Conservation (phyloP, 2,113 vertebrate genomes). For the Pitta sordida region DNA sequence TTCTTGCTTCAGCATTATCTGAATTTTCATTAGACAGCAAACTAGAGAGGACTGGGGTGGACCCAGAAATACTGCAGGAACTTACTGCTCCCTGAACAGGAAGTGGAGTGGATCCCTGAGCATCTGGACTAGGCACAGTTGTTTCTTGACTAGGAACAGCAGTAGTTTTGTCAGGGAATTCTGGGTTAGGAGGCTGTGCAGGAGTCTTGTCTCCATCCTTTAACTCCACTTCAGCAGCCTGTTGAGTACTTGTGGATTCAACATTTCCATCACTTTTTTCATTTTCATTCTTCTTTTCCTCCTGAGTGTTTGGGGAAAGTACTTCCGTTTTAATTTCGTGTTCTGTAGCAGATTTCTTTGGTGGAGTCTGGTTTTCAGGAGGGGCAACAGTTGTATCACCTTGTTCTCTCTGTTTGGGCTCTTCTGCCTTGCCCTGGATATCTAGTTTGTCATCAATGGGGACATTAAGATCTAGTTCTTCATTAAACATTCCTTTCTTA, state of each 20-base stretch:
- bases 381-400: slow-evolving; percentile 49
- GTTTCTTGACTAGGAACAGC: slow-evolving; percentile 41
- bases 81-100: slow-evolving; percentile 63
- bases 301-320: slow-evolving; percentile 60
- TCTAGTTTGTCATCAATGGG: slow-evolving; percentile 83
- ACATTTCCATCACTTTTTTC: slow-evolving; percentile 52
- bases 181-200: slow-evolving; percentile 10
- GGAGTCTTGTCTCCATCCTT: slow-evolving; percentile 63
- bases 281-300: slow-evolving; percentile 71
- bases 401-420: slow-evolving; percentile 63
- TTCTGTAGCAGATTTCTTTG: slow-evolving; percentile 55
- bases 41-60: slow-evolving; percentile 83
- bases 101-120: slow-evolving; percentile 45
- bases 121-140: slow-evolving; percentile 47
- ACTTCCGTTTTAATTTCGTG: slow-evolving; percentile 75
- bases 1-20: slow-evolving; percentile 73
- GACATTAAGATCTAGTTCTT: slow-evolving; percentile 89
- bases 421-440: slow-evolving; percentile 61
- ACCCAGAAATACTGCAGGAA: slow-evolving; percentile 68
- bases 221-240: slow-evolving; percentile 73
- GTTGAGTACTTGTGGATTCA: slow-evolving; percentile 44
- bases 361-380: slow-evolving; percentile 52
- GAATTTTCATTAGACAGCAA: slow-evolving; percentile 85
- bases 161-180: slow-evolving; percentile 46
- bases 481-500: slow-evolving; percentile 96